Evolutionary conservation across 2,797 vertebrate genomes (phyloP), one percentile per base, ranked within the genome.

Genomic region (Ceyx erithaca): DNA sequence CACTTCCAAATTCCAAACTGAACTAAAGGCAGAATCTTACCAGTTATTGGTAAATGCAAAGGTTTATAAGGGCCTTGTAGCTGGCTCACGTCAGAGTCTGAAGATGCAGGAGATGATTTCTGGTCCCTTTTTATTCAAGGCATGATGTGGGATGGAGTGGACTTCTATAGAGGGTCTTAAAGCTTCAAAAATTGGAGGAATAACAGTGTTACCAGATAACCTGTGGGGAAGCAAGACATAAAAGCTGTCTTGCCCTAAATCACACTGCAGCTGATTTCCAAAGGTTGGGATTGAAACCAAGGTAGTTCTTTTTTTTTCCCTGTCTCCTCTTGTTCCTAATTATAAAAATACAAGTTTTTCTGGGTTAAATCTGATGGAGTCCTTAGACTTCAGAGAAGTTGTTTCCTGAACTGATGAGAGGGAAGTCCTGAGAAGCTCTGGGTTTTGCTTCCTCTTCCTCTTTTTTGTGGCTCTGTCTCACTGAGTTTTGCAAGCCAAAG

Each of bases 391-490:
- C 12, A 25, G 76, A 88, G 10, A 79, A 81, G 10, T 61, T 31
- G 41, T 84, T 90, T 91, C 57, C 49, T 90, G 83, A 63, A 33
- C 48, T 79, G 82, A 30, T 57, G 57, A 68, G 11, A 31, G 51
- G 33, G 40, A 61, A 59, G 41, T 80, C 57, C 43, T 48, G 33
- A 85, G 33, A 15, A 62, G 48, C 51, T 16, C 19, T 5, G 30
- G 30, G 30, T 85, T 92, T 84, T 94, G 19, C 84, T 92, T 87
- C 84, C 75, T 59, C 55, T 75, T 94, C 92, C 79, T 80, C 81
- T 89, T 86, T 41, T 73, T 87, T 57, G 85, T 77, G 58, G 12
- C 12, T 90, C 25, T 55, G 14, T 68, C 37, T 80, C 4, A 4
- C 17, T 48, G 33, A 64, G 31, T 57, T 85, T 80, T 87, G 64